Evolutionary conservation across 2,888 invertebrate species (phyloP), one percentile per base, ranked within the genome.

Genomic region (Thyatira batis): DNA sequence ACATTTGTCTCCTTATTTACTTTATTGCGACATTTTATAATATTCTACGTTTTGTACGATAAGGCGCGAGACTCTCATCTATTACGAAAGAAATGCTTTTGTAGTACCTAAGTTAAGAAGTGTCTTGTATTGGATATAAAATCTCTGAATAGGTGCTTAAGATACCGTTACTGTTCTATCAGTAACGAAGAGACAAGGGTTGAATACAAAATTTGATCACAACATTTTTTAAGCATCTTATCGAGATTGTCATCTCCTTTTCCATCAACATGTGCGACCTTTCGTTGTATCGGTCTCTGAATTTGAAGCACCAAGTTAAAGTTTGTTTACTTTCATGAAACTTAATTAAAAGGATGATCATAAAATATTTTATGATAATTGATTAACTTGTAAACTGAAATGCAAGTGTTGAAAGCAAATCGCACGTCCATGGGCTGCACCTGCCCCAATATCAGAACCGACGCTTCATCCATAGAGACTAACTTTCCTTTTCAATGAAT

Each of bases 21-120:
- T 87, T 87, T 87, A 89, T 88, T 87, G 87, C 84, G 85, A 87
- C 86, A 79, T 90, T 90, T 89, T 89, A 90, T 90, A 90, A 89
- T 91, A 89, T 89, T 87, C 82, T 86, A 83, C 84, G 82, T 82
- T 85, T 73, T 77, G 75, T 71, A 71, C 75, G 88, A 88, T 89
- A 89, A 89, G 82, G 80, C 76, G 74, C 74, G 78, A 84, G 82
- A 82, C 71, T 81, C 78, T 85, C 82, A 84, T 85, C 78, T 79
- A 82, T 84, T 84, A 82, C 76, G 78, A 80, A 48, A 17, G 48
- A 48, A 84, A 73, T 78, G 76, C 78, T 80, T 80, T 84, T 87
- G n/a, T n/a, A 82, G 75, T 81, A 80, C 71, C 70, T 56, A 67
- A 73, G 77, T 77, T 73, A 73, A 69, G 76, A 73, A 72, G 67